These are phyloP conservation scores for Gorsachius magnificus DNA, from an alignment of 2,797 vertebrate genomes.

Conservation along the genomic window DNA sequence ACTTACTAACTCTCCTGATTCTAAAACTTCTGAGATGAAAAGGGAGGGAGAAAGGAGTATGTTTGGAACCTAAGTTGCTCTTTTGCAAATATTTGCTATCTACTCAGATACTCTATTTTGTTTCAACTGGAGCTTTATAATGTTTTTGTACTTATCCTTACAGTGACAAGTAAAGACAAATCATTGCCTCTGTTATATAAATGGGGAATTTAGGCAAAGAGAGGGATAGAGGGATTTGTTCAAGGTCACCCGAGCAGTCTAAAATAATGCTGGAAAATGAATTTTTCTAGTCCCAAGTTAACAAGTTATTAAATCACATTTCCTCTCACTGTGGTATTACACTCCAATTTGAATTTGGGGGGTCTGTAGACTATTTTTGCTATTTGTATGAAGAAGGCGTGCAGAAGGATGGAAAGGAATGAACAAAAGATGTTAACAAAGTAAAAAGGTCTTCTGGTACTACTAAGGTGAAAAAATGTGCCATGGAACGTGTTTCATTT, in stretches of 20 bases:
- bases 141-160: slow-evolving; percentile 26
- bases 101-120: not conserved
- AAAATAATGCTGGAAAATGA: slow-evolving; percentile 42
- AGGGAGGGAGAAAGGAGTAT: not conserved
- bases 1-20: not conserved
- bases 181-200: not conserved
- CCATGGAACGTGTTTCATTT: not conserved
- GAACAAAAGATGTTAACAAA: not conserved
- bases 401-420: not conserved
- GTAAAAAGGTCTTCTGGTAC: not conserved
- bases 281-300: slow-evolving; percentile 53
- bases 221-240: slow-evolving; percentile 35
- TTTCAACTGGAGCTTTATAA: not conserved
- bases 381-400: not conserved
- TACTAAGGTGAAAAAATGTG: not conserved
- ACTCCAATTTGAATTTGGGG: not conserved
- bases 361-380: not conserved
- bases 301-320: slow-evolving; percentile 52
- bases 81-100: not conserved
- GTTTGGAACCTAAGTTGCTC: not conserved
- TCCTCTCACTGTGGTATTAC: not conserved
- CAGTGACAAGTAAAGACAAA: slow-evolving; percentile 23
- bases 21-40: not conserved
- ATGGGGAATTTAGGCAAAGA: slow-evolving; percentile 15
- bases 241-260: slow-evolving; percentile 28